A percentile compares a stretch with the other conserved stretches of the same genome.
phyloP scores from a whole-genome alignment of 1,140 invertebrate species.

The Zaprionus vittiger region DNA sequence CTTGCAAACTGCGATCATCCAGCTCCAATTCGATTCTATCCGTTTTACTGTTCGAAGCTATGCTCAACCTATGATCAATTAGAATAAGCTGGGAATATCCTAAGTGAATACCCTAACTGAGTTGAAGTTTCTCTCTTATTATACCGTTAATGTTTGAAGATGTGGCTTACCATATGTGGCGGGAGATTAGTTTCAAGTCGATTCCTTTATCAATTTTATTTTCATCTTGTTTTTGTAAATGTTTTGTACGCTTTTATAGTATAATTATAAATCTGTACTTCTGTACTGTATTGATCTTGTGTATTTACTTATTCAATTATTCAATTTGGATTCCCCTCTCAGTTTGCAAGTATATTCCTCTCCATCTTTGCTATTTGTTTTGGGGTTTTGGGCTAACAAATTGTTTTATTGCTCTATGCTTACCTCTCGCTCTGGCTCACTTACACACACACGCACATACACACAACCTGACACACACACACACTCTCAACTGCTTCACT shows the following conservation, averaged over 20 bases:
- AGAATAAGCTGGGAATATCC: background rate
- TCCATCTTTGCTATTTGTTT: background rate
- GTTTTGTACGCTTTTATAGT: background rate
- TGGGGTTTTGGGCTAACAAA: slow-evolving; percentile 72
- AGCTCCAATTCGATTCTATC: background rate
- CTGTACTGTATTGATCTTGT: background rate
- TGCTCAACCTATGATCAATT: background rate
- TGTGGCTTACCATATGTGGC: background rate
- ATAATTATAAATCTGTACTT: background rate
- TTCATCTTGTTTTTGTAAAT: slow-evolving; percentile 2
- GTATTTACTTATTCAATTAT: slow-evolving; percentile 6
- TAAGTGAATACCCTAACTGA: background rate
- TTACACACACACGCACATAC: slow-evolving; percentile 9
- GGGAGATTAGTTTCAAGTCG: background rate
- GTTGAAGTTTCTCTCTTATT: background rate
- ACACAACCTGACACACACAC: slow-evolving; percentile 39
- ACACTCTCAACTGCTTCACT: slow-evolving; percentile 50
- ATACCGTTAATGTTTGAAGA: background rate
- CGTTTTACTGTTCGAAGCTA: background rate
- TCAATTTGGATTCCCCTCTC: background rate
- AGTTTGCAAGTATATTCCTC: slow-evolving; percentile 34
- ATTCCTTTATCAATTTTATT: background rate
- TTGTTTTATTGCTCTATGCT: slow-evolving; percentile 75
- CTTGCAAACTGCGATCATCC: slow-evolving; percentile 40
- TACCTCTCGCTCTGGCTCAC: slow-evolving; percentile 60